phyloP scores from a whole-genome alignment of 2,113 vertebrate genomes.

The Axis porcinus region DNA sequence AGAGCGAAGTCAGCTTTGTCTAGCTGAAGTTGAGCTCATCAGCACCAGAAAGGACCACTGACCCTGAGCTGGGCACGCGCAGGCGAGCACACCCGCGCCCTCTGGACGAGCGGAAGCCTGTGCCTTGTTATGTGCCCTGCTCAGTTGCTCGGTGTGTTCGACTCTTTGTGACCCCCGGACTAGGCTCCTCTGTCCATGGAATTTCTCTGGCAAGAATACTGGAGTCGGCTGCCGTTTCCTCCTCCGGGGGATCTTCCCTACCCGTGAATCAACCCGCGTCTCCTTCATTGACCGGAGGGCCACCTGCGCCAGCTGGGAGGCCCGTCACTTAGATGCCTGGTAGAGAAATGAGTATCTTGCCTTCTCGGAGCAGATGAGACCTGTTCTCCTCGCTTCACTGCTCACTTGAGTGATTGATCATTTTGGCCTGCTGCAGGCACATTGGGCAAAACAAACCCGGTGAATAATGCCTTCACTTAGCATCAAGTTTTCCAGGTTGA shows the following conservation, averaged over 20 bases:
- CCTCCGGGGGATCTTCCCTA: neutral
- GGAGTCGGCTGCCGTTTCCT: neutral
- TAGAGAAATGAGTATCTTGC: neutral
- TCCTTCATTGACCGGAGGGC: neutral
- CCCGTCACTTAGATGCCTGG: neutral
- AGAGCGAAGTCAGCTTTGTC: neutral
- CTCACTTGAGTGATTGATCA: neutral
- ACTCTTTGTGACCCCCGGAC: neutral
- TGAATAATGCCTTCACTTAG: neutral
- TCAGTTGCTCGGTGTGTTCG: neutral
- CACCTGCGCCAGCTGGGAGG: neutral
- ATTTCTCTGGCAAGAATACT: neutral
- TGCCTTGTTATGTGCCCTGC: neutral
- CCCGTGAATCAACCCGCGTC: neutral
- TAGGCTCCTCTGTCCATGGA: neutral
- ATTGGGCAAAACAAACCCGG: neutral
- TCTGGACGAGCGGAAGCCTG: neutral
- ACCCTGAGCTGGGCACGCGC: neutral
- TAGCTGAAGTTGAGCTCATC: neutral
- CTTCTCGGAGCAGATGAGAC: neutral
- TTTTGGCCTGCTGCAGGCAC: neutral
- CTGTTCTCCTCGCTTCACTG: neutral
- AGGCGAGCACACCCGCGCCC: neutral
- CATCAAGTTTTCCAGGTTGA: neutral
- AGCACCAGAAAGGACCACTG: neutral